phyloP scores from a whole-genome alignment of 2,113 vertebrate genomes.

The Gracilinanus agilis region DNA sequence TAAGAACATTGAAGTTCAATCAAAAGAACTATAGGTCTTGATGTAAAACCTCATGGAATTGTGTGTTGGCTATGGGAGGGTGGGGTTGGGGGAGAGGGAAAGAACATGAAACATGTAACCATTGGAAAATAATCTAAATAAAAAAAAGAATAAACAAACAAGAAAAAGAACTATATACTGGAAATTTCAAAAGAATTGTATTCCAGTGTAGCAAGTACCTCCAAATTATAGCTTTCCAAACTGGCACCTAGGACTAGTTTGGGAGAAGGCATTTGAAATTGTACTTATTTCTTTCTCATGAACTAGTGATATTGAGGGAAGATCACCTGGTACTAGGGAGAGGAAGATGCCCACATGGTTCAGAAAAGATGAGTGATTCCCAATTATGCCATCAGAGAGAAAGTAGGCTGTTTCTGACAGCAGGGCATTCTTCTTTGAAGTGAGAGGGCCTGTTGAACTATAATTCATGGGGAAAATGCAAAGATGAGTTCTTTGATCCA shows the following conservation, averaged over 20 bases:
- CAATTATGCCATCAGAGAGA: not conserved
- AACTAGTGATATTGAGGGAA: not conserved
- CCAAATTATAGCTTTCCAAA: not conserved
- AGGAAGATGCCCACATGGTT: not conserved
- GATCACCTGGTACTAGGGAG: not conserved
- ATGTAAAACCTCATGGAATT: too few relatives aligned
- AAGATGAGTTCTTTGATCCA: not conserved
- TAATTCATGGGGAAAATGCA: not conserved
- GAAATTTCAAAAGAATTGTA: not conserved
- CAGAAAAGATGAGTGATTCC: not conserved
- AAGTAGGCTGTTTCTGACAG: not conserved
- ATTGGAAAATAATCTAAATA: too few relatives aligned
- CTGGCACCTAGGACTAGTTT: not conserved
- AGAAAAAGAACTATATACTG: too few relatives aligned
- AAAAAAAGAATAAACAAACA: too few relatives aligned
- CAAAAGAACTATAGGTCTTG: not conserved
- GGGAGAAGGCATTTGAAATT: not conserved
- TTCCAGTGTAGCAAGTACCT: not conserved
- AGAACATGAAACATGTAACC: too few relatives aligned
- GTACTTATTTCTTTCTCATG: not conserved
- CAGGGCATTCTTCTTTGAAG: not conserved
- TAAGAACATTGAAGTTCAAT: not conserved
- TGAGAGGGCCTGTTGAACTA: not conserved
- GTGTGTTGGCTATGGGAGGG: too few relatives aligned
- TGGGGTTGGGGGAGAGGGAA: too few relatives aligned